These are phyloP conservation scores for Bombus pyrosoma DNA, from an alignment of 1,140 invertebrate species.

Conservation along the genomic window DNA sequence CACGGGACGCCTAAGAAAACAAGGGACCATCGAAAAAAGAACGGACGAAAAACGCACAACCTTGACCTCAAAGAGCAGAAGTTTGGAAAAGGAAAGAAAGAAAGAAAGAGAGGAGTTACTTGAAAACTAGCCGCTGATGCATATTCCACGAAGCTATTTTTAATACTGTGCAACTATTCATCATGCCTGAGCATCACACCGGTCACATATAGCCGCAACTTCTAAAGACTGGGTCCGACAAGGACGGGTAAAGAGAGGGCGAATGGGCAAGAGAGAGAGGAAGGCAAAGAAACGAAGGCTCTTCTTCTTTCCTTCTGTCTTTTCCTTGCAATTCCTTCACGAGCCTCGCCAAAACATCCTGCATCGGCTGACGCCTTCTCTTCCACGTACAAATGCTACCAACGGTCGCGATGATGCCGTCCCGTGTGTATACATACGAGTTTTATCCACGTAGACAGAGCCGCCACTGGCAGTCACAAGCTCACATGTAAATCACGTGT, in stretches of 20 bases:
- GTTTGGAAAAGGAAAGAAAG: neutral
- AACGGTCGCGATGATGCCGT: slow-evolving; percentile 41
- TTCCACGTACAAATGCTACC: slow-evolving; percentile 58
- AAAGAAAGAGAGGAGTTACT: neutral
- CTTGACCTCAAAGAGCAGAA: slow-evolving; percentile 23
- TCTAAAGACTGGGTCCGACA: slow-evolving; percentile 19
- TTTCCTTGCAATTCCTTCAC: slow-evolving; percentile 69
- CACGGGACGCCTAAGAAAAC: slow-evolving; percentile 8
- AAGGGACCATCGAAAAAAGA: neutral
- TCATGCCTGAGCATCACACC: slow-evolving; percentile 21
- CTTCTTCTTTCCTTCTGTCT: slow-evolving; percentile 22
- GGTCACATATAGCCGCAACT: slow-evolving; percentile 24
- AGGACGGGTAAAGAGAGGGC: neutral
- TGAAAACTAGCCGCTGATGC: neutral
- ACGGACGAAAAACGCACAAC: neutral
- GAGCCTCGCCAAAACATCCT: slow-evolving; percentile 71
- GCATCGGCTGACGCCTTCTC: slow-evolving; percentile 51
- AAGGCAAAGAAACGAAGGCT: neutral
- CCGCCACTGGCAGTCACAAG: slow-evolving; percentile 50
- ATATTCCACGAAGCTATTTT: slow-evolving; percentile 32
- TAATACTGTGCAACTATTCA: slow-evolving; percentile 41
- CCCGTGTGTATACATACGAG: neutral
- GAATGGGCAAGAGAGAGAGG: neutral
- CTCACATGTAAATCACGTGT: slow-evolving; percentile 69
- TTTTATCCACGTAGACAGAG: slow-evolving; percentile 42